Evolutionary conservation across 2,888 invertebrate genomes (phyloP).

Genomic region (Xanthorhoe designata): DNA sequence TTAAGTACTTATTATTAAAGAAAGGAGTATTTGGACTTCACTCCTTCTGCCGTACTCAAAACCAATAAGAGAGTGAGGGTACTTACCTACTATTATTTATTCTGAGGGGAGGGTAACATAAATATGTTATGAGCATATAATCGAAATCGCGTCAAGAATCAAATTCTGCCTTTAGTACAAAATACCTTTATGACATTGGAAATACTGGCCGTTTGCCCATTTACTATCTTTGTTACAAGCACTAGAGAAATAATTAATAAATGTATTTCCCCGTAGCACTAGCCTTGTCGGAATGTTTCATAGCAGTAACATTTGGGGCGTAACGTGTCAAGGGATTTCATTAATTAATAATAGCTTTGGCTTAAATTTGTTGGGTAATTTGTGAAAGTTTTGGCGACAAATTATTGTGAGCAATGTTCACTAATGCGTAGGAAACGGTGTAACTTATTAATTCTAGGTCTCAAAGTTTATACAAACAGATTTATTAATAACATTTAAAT

Average conservation of each 20-base stretch:
- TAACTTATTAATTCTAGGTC: background rate
- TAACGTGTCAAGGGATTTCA: constrained; percentile 43
- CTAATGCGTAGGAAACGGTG: background rate
- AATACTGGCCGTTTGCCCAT: background rate
- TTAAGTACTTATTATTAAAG: too few species aligned
- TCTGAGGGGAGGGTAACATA: too few species aligned
- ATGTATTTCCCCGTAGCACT: constrained; percentile 29
- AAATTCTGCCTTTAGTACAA: too few species aligned
- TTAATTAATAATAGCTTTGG: constrained; percentile 44
- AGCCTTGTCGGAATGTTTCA: constrained; percentile 42
- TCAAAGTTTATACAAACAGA: background rate
- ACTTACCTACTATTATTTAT: too few species aligned
- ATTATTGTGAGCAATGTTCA: constrained; percentile 8
- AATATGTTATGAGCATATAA: too few species aligned
- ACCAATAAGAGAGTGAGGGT: too few species aligned
- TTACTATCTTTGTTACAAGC: constrained; percentile 3
- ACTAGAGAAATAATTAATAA: constrained; percentile 27
- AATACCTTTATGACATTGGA: background rate
- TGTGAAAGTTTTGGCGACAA: constrained; percentile 25
- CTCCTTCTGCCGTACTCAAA: too few species aligned
- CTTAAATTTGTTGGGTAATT: constrained; percentile 37
- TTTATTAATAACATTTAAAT: background rate
- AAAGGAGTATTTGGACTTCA: too few species aligned
- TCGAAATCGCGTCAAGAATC: too few species aligned
- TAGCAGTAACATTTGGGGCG: constrained; percentile 42